Base-by-base conservation (phyloP, 1,140 invertebrate genomes). In the Penaeus chinensis region DNA sequence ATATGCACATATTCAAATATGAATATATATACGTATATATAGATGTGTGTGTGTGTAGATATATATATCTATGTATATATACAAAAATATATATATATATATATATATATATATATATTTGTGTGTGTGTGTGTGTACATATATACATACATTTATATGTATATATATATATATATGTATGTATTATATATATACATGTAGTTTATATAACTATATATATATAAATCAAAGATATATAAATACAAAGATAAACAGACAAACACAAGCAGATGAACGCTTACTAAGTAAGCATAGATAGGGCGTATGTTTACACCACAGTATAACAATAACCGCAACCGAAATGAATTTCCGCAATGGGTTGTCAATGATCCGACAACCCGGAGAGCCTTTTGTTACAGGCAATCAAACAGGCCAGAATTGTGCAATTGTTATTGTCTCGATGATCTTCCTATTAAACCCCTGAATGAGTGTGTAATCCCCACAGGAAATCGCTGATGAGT, bases 31-130 rank as follows among this genome's bases (percentile, higher is more conserved):
- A 71, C n/a, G n/a, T 71, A n/a, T 71, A 71, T 71, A n/a, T 71
- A 71, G 16, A 71, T 71, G 24, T 71, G 24, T 71, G 4, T 71
- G 24, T 71, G 24, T 71, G 24, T 71, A 71, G 20, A 71, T 74
- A 74, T 74, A 74, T 74, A 74, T 74, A 74, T 74, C 32, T 74
- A 74, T 74, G 27, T 74, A 69, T 69, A 69, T 69, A n/a, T 69
- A n/a, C 22, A n/a, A 20, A n/a, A 20, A n/a, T 69, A n/a, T 69
- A n/a, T 69, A n/a, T 69, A n/a, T 69, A 20, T 22, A n/a, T 69
- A n/a, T 69, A n/a, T 69, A n/a, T 69, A 3, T 69, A n/a, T 69
- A n/a, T 22, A 22, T 69, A 69, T 0, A 69, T 4, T n/a, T 71
- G 24, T 71, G 24, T 71, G 24, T 71, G 24, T 71, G 24, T 71